Evolutionary conservation across 2,113 vertebrate species (phyloP), one percentile per base, ranked within the genome.

Genomic region (Chlorocebus sabaeus): DNA sequence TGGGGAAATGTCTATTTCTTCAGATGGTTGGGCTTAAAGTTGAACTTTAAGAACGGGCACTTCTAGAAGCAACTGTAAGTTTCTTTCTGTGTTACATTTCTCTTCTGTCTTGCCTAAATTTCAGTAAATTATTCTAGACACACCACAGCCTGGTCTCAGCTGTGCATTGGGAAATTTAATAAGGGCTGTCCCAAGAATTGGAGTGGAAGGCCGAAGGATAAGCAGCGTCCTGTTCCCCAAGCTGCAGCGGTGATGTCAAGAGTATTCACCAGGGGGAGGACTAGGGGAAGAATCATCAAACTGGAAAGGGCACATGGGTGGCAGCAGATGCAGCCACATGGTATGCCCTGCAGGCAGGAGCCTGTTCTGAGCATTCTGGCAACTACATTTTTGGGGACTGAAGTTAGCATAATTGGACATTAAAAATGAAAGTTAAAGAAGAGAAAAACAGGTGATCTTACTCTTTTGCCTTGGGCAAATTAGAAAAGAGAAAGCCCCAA

Each of bases 41-140:
- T 52, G 38, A 88, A 50, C 14, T 96, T 85, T 55, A 61, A 6
- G 14, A 92, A 43, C 6, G 38, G 48, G 3, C 30, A 61, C 38
- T 81, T 87, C 35, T 59, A 89, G 35, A 90, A 89, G 32, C 27
- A 92, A 70, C 57, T 70, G 35, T 59, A 81, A 83, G 52, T 50
- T 45, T 27, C 52, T 35, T 78, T 78, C 50, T 79, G 18, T 40
- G 13, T 82, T 75, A 73, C 0, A 32, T 86, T 68, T 94, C 38
- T 86, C 50, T 79, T 85, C 52, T 23, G 5, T 78, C 35, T 85
- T 18, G 18, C 40, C 57, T 84, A 89, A 91, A 78, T 12, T 45
- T 85, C 27, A 85, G 73, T 81, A 76, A 81, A 92, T 64, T 68
- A 22, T 97, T 84, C 48, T 90, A 32, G 25, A 72, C 92, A 68